Conservation (phyloP, 2,797 vertebrate species). For the Crenichthys baileyi region DNA sequence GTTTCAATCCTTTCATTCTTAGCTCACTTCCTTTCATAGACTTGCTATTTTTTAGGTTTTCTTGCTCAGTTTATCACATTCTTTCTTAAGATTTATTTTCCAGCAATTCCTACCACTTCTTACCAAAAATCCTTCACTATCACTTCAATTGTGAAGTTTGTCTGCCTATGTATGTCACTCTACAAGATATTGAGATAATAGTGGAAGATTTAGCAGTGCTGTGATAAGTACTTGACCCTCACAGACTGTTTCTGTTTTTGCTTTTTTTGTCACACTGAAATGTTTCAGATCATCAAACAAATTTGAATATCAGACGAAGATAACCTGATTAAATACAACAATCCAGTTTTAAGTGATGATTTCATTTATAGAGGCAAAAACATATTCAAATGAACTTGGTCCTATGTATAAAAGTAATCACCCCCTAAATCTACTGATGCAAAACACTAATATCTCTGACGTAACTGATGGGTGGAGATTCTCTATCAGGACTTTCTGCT, state of each 20-base stretch:
- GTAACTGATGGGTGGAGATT: too few relatives aligned
- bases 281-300: not conserved
- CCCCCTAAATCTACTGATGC: too few relatives aligned
- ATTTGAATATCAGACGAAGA: too few relatives aligned
- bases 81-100: not conserved
- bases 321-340: too few relatives aligned
- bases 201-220: not conserved
- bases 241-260: not conserved
- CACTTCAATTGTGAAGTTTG: not conserved
- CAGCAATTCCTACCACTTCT: not conserved
- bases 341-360: not conserved
- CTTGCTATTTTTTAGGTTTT: not conserved
- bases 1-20: constrained; percentile 53
- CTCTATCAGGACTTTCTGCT: too few relatives aligned
- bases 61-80: not conserved
- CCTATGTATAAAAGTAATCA: too few relatives aligned
- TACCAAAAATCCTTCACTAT: not conserved
- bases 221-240: not conserved
- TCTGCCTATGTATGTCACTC: not conserved
- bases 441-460: too few relatives aligned
- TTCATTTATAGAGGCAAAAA: not conserved
- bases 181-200: not conserved
- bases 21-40: constrained; percentile 31
- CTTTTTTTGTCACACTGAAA: not conserved
- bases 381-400: too few relatives aligned